These are phyloP conservation scores for Silurus lanzhouensis DNA, from an alignment of 2,797 vertebrate species.

Conservation along the genomic window DNA sequence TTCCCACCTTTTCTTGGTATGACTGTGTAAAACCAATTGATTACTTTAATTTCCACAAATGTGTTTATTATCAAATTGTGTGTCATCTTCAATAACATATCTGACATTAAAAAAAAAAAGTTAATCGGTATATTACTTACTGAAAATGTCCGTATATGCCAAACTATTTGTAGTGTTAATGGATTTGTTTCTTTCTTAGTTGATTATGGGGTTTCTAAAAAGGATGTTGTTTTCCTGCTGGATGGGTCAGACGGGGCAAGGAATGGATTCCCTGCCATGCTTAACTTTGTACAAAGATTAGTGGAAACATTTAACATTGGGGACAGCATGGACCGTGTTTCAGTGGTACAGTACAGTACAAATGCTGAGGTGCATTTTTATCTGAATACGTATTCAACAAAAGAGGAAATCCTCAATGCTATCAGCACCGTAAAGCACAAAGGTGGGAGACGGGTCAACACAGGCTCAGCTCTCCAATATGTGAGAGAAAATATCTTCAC, in stretches of 20 bases:
- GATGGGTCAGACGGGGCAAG: constrained; percentile 82
- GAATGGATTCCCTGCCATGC: constrained; percentile 76
- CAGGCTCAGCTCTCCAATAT: constrained; percentile 74
- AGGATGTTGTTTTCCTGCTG: constrained; percentile 84
- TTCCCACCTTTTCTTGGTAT: constrained; percentile 23
- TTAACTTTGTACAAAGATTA: constrained; percentile 76
- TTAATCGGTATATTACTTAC: too few species aligned
- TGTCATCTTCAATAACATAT: background rate
- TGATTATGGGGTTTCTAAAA: constrained; percentile 56
- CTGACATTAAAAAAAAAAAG: background rate
- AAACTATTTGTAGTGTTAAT: background rate
- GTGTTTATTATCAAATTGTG: background rate
- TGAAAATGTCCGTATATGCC: background rate
- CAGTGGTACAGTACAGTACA: constrained; percentile 82
- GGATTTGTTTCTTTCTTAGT: constrained; percentile 21
- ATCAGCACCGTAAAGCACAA: constrained; percentile 69
- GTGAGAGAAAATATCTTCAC: constrained; percentile 54
- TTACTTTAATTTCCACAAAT: background rate
- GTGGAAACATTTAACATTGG: constrained; percentile 79
- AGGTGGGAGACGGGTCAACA: constrained; percentile 78
- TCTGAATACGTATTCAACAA: constrained; percentile 75
- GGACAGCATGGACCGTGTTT: constrained; percentile 75
- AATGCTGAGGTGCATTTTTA: constrained; percentile 74
- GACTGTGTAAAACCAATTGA: background rate
- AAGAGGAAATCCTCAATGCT: constrained; percentile 65